Evolutionary conservation across 2,888 invertebrate genomes (phyloP).

Genomic region (Drosophila pseudotakahashii): DNA sequence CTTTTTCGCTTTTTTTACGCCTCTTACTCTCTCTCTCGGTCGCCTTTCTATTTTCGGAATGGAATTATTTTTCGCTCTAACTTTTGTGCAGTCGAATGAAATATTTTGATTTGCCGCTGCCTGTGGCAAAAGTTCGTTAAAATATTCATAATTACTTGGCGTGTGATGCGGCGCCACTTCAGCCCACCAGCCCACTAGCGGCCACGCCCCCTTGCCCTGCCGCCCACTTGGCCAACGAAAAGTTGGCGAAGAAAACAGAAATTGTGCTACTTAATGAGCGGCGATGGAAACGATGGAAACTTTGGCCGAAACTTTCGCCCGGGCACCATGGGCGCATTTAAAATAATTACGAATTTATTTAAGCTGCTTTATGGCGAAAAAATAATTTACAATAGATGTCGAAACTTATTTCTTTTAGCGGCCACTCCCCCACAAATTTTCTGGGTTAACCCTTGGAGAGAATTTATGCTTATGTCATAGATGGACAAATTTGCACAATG

Average conservation of each 20-base stretch:
- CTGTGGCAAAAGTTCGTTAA: slow-evolving; percentile 79
- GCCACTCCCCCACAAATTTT: background rate
- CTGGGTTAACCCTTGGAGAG: slow-evolving; percentile 23
- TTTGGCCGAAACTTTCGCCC: slow-evolving; percentile 65
- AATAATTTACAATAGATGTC: slow-evolving; percentile 68
- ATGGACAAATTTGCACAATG: slow-evolving; percentile 69
- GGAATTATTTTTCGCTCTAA: slow-evolving; percentile 70
- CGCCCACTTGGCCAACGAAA: slow-evolving; percentile 40
- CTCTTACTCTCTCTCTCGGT: slow-evolving; percentile 4
- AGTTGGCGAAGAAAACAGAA: slow-evolving; percentile 70
- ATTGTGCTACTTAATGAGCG: slow-evolving; percentile 77
- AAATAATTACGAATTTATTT: slow-evolving; percentile 80
- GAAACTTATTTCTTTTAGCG: slow-evolving; percentile 3
- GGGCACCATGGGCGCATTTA: slow-evolving; percentile 64
- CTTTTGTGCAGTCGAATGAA: slow-evolving; percentile 69
- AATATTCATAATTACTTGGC: slow-evolving; percentile 79
- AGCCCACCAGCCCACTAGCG: slow-evolving; percentile 4
- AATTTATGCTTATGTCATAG: slow-evolving; percentile 77
- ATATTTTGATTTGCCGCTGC: slow-evolving; percentile 79
- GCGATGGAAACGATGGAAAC: slow-evolving; percentile 68
- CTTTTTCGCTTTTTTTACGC: slow-evolving; percentile 19
- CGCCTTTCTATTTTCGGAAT: slow-evolving; percentile 59
- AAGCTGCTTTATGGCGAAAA: slow-evolving; percentile 71
- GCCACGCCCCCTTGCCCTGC: slow-evolving; percentile 1
- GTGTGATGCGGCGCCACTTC: slow-evolving; percentile 73